Base-by-base conservation (phyloP, 2,888 invertebrate species). In the Acleris emargana region DNA sequence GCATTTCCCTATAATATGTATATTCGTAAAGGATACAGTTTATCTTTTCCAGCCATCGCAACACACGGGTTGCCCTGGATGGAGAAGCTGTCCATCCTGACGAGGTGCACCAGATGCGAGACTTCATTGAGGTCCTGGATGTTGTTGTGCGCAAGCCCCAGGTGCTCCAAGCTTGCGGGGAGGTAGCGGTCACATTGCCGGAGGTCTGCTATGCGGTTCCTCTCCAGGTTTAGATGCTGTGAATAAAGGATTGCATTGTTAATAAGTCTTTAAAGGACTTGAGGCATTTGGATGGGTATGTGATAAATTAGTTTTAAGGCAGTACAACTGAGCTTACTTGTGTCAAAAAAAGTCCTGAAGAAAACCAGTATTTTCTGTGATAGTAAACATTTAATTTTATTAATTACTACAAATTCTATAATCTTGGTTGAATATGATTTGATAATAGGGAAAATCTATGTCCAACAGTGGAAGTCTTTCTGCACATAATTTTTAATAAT, bases 41-140 rank as follows among this genome's bases (percentile, higher is more conserved):
- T 94, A 76, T 94, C 95, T 55, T 91, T 91, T 73, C 95, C 95
- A 67, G 95, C 95, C 94, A 96, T 95, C 69, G 94, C 94, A 53
- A 97, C 95, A 84, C 97, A 97, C 0, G 98, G 97, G 90, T 98
- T 98, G 68, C 97, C 96, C 78, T 95, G 95, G 69, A 98, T 94
- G 17, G 97, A 96, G 74, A 98, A 94, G 86, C 96, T 97, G 68
- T 96, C 95, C 72, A 98, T 90, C 78, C 95, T 95, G 51, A 93
- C 93, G 69, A 98, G 90, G 83, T 97, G 95, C 58, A 95, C 95
- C 70, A 98, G 93, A 79, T 96, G 96, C 42, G 96, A 96, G 73
- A 98, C 95, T 92, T 98, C 97, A 82, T 97, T 97, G 54, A 98
- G 89, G 88, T 98, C 98, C 61, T 93, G 94, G 59, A 98, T 95